Evolutionary conservation across 2,888 invertebrate species (phyloP), one percentile per base, ranked within the genome.

Genomic region (Epsilonema sp.): DNA sequence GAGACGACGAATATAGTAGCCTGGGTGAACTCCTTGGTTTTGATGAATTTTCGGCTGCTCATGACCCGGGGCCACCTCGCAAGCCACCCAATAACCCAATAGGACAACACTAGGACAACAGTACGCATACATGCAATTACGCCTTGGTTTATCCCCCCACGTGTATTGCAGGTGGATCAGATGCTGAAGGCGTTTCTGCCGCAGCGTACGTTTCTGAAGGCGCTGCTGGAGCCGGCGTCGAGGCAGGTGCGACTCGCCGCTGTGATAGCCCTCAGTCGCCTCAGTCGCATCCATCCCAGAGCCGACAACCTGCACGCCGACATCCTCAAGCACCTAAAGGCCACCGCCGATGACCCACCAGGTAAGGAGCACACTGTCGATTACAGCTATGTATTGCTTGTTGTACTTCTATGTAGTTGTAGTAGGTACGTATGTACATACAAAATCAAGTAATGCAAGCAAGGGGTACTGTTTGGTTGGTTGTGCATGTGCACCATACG

Each of bases 141-240:
- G 22, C 19, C 20, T 47, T 16, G 13, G 20, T 38, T 55, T 49
- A n/a, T 21, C 20, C n/a, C 50, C 13, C 11, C 13, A 22, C 38
- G 16, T 43, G 19, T 38, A 24, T 44, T 61, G 21, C 63, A 83
- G 82, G 89, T 90, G 52, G 89, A 89, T 40, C 76, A 80, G 36
- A 81, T 87, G 79, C 70, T 97, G 66, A 90, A 90, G 68, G 92
- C 94, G 66, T 97, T 97, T 72, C 74, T 94, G 60, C 94, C 97
- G 1, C 97, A 97, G 70, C 75, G 92, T 1, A 94, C 94, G 20
- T 94, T 97, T 71, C 75, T 92, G 45, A 92, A 92, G 70, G 83
- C 92, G 2, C 72, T 94, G 47, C 80, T 82, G 65, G 97, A 97
- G 68, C 76, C 80, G 24, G 47, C 55, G 4, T 58, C 59, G 0